Evolutionary conservation across 2,797 vertebrate species (phyloP).

Genomic region (Tapera naevia): DNA sequence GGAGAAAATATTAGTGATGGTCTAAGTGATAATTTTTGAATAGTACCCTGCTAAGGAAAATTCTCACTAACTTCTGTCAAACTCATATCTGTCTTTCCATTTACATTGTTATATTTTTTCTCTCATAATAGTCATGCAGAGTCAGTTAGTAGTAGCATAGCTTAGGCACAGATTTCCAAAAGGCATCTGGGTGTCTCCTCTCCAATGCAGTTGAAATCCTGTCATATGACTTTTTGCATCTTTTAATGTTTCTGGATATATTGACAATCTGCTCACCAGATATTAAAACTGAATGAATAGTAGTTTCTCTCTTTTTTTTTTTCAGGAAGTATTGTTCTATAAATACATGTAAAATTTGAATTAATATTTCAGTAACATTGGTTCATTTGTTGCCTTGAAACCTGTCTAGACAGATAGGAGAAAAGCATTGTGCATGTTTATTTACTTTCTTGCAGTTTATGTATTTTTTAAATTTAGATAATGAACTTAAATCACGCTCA

Average conservation of each 20-base stretch:
- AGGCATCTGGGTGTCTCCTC: fast-evolving
- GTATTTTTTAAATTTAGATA: not conserved
- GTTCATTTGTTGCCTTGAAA: not conserved
- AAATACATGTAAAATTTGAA: not conserved
- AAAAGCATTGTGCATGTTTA: not conserved
- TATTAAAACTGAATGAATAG: not conserved
- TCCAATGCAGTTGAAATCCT: not conserved
- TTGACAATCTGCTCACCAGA: not conserved
- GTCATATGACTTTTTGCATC: not conserved
- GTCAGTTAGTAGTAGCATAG: not conserved
- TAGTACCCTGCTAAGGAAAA: not conserved
- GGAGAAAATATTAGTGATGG: not conserved
- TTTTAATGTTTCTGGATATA: not conserved
- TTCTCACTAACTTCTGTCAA: not conserved
- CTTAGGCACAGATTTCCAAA: not conserved
- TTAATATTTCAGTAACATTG: not conserved
- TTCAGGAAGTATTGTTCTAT: not conserved
- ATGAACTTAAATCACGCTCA: not conserved
- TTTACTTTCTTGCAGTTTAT: not conserved
- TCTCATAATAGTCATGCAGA: not conserved
- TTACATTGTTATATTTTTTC: not conserved
- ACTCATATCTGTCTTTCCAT: not conserved
- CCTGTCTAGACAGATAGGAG: not conserved
- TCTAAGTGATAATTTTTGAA: not conserved
- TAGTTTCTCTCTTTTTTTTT: not conserved